Conservation (phyloP, 2,797 vertebrate genomes). For the Calcarius lapponicus region DNA sequence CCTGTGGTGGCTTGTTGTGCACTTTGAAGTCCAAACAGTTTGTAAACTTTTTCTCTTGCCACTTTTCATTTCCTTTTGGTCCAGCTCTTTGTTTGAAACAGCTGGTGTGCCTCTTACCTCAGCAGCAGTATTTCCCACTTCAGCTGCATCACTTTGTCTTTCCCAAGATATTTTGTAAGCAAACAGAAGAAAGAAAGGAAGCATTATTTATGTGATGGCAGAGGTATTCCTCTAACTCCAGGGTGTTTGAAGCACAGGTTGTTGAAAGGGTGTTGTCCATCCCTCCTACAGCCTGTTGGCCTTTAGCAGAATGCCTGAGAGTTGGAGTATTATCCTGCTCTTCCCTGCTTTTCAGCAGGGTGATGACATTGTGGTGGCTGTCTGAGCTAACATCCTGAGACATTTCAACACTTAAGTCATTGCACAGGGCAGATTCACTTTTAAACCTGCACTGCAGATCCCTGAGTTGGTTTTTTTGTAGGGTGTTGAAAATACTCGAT, state of each 20-base stretch:
- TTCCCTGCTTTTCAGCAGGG: not conserved
- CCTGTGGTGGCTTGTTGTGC: accelerated
- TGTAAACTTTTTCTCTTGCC: not conserved
- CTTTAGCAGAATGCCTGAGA: not conserved
- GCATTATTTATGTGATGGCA: not conserved
- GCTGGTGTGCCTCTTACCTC: not conserved
- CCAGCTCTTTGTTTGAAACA: not conserved
- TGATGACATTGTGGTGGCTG: not conserved
- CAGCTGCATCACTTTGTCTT: not conserved
- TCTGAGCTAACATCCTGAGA: not conserved
- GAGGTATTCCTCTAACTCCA: not conserved
- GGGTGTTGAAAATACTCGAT: not conserved
- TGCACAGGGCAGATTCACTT: not conserved
- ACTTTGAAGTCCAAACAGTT: not conserved
- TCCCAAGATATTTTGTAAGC: not conserved
- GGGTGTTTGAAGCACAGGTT: not conserved
- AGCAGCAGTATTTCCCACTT: not conserved
- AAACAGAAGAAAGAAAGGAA: not conserved
- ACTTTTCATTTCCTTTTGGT: not conserved
- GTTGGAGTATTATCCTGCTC: accelerated
- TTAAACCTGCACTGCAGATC: not conserved
- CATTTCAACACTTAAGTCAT: not conserved
- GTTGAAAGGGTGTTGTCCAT: not conserved
- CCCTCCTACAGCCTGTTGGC: not conserved
- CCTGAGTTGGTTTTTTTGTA: not conserved